Percentiles rank a stretch among this genome's conserved stretches.
Conservation (phyloP, 2,113 vertebrate genomes). For the Callocephalon fimbriatum region DNA sequence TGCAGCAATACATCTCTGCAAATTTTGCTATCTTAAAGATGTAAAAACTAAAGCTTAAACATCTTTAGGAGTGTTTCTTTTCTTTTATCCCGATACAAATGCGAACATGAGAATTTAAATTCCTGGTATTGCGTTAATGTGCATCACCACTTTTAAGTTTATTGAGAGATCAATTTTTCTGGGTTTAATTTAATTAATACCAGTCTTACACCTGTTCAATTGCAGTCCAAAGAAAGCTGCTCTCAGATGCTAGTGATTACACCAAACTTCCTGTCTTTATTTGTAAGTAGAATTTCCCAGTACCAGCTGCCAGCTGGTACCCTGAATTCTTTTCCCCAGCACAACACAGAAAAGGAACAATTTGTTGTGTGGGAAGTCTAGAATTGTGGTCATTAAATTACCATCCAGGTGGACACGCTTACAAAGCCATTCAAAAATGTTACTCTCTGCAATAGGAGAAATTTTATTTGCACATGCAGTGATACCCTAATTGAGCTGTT, state of each 20-base stretch:
- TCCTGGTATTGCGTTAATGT: slow-evolving; percentile 20
- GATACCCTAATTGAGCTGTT: neutral
- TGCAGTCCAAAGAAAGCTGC: slow-evolving; percentile 52
- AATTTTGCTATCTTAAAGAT: neutral
- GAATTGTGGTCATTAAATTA: slow-evolving; percentile 63
- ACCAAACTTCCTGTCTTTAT: slow-evolving; percentile 55
- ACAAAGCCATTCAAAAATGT: slow-evolving; percentile 48
- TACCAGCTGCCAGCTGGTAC: slow-evolving; percentile 63
- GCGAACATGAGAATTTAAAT: slow-evolving; percentile 36
- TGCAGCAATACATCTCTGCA: neutral
- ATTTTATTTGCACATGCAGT: neutral
- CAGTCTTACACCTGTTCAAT: slow-evolving; percentile 66
- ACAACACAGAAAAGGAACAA: slow-evolving; percentile 60
- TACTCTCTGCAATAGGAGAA: neutral
- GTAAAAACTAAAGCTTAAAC: neutral
- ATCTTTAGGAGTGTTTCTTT: neutral
- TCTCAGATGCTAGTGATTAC: slow-evolving; percentile 40
- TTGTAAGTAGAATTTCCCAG: slow-evolving; percentile 23
- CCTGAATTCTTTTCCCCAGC: slow-evolving; percentile 26
- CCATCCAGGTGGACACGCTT: slow-evolving; percentile 56
- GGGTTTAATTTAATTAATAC: slow-evolving; percentile 73
- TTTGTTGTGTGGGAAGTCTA: slow-evolving; percentile 67
- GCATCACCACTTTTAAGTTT: slow-evolving; percentile 25
- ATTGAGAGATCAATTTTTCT: slow-evolving; percentile 55
- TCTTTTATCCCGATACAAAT: neutral